Conservation (phyloP, 2,113 vertebrate species). For the Dendrocopos noguchii region DNA sequence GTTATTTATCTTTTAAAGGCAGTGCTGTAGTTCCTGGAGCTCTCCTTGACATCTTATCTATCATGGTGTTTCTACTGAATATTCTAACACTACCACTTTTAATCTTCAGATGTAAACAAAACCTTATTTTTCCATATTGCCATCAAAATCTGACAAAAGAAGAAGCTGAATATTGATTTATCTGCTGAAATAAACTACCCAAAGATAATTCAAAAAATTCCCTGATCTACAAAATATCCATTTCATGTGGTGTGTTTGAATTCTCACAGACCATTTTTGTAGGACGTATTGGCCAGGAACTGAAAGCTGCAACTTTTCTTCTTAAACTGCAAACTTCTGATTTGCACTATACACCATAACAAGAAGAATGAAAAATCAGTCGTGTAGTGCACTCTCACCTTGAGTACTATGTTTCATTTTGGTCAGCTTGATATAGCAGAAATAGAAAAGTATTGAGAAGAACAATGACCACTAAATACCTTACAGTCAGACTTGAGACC, state of each 20-base stretch:
- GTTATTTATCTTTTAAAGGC: conserved; percentile 67
- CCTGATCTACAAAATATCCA: conserved; percentile 18
- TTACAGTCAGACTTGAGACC: neutral
- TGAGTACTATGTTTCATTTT: neutral
- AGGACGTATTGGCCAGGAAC: neutral
- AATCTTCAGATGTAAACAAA: conserved; percentile 75
- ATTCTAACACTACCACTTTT: conserved; percentile 69
- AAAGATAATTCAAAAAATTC: conserved; percentile 70
- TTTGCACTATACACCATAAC: neutral
- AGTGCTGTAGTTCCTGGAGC: conserved; percentile 62
- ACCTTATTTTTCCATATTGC: conserved; percentile 48
- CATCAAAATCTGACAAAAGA: conserved; percentile 54
- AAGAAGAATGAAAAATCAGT: conserved; percentile 11
- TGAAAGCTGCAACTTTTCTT: conserved; percentile 1
- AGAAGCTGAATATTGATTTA: conserved; percentile 65
- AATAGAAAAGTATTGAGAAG: neutral
- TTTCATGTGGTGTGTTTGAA: fast-evolving
- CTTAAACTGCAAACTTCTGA: conserved; percentile 3
- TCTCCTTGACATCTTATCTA: conserved; percentile 73
- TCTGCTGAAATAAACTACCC: conserved; percentile 54
- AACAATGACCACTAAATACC: neutral
- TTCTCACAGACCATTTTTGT: neutral
- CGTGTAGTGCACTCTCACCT: neutral
- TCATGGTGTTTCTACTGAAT: conserved; percentile 57
- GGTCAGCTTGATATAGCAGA: neutral